Base-by-base conservation (phyloP, 1,140 invertebrate genomes). In the Ceratosolen solmsi region DNA sequence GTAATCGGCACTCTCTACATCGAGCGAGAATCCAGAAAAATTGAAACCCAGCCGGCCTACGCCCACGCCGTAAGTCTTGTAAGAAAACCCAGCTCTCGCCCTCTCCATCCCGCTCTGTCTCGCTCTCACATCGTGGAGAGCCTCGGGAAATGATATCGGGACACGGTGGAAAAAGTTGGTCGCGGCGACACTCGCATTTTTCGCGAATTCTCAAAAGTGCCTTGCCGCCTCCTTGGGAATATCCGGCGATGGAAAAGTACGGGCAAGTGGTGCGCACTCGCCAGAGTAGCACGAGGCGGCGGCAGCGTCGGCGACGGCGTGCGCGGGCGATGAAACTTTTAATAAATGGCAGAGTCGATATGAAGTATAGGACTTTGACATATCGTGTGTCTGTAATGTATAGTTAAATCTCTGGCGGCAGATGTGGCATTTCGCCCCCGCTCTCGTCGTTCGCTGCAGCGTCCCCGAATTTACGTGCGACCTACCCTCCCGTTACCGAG, bases 341-440 rank as follows among this genome's bases (percentile, higher is more conserved):
- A 92, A 92, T 91, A 92, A 92, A 92, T 92, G 91, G 91, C 89
- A 85, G 87, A 92, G 91, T 91, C 91, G 91, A 92, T 92, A 92
- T 92, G 90, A 91, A 92, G 90, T 91, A 91, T 92, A 91, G 90
- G 90, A 92, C 90, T 92, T 92, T 92, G 91, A 92, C 91, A 91
- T 92, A 92, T 92, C 91, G 90, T 89, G 89, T 91, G 91, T 92
- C 91, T 91, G 91, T 91, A 92, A 92, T 92, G 91, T 92, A 92
- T 91, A 92, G 91, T 92, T 91, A 91, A 91, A 92, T 91, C 90
- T 91, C 90, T 91, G 90, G 91, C 88, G 86, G 89, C 91, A 92
- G 91, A 91, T 92, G 90, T 90, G 89, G 87, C 89, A 82, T 82
- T 87, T 87, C n/a, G 33, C 76, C 65, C 74, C 17, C 75, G 27